Base-by-base conservation (phyloP, 2,113 vertebrate genomes). In the Smithornis capensis region DNA sequence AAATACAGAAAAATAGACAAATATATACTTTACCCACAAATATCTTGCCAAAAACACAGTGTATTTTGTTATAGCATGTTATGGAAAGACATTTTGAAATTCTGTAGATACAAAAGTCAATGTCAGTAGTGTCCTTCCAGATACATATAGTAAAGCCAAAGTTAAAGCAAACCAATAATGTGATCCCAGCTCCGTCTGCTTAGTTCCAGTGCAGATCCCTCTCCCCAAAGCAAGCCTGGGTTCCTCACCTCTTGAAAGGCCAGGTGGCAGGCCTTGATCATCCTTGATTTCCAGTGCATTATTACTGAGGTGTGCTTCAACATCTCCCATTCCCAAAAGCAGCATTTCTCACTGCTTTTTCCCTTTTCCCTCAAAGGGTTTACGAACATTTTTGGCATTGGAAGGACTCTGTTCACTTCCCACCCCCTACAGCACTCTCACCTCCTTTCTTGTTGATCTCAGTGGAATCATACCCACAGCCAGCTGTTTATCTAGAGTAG, bases 181-280 rank as follows among this genome's bases (percentile, higher is more conserved):
- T 27, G 8, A 42, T 64, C 8, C 9, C n/a, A 83, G 19, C 14
- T 75, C 63, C 45, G 9, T 17, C 68, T 65, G n/a, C 28, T 15
- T 44, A 19, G 25, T 53, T 75, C 19, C 52, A 50, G 31, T 7
- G 10, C 22, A 42, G 29, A 49, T 40, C 4, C 4, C 12, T 28
- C 23, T 55, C 18, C 21, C 8, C n/a, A 52, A 0, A 33, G 14
- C 0, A 2, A 82, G 31, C 12, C 35, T 22, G 2, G 3, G 7
- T 79, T 64, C 24, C 37, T 79, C 4, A 1, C 9, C 19, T 60
- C 49, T 63, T 76, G 19, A 60, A 38, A 7, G 5, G 52, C 0
- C 1, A 68, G 38, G 22, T 2, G 19, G 6, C 1, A 8, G 35
- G n/a, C 38, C 25, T 71, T 40, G 8, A 44, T 80, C 42, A 73